These are phyloP conservation scores for Sphaerophoria rueppellii DNA, from an alignment of 2,888 invertebrate genomes.

Conservation along the genomic window DNA sequence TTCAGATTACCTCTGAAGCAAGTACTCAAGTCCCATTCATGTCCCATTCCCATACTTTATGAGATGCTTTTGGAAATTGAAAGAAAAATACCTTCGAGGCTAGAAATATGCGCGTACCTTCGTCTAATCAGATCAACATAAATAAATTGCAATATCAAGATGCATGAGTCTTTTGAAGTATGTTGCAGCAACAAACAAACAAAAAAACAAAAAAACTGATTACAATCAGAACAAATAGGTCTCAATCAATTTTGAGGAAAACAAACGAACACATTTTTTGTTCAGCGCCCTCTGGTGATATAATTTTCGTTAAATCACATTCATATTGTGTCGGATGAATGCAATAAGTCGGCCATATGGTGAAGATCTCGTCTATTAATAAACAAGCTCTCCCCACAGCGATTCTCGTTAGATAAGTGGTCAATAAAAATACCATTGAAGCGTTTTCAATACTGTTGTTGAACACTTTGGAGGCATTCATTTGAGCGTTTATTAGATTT, in stretches of 20 bases:
- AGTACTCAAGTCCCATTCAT: neutral
- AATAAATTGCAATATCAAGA: slow-evolving; percentile 67
- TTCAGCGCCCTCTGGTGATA: slow-evolving; percentile 31
- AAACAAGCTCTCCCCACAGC: slow-evolving; percentile 30
- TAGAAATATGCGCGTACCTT: neutral
- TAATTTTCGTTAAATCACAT: slow-evolving; percentile 24
- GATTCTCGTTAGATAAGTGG: slow-evolving; percentile 48
- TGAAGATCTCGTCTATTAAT: neutral
- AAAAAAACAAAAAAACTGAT: slow-evolving; percentile 39
- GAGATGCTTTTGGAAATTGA: slow-evolving; percentile 44
- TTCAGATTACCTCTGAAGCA: neutral
- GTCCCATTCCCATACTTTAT: slow-evolving; percentile 26
- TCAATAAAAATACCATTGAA: slow-evolving; percentile 62
- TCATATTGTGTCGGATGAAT: neutral
- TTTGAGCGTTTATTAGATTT: slow-evolving; percentile 66
- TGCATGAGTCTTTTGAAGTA: slow-evolving; percentile 45
- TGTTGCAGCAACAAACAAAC: no score
- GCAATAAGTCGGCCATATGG: slow-evolving; percentile 2
- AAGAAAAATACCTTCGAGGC: slow-evolving; percentile 52
- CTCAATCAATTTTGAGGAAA: slow-evolving; percentile 39
- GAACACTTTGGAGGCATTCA: slow-evolving; percentile 64
- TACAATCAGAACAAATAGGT: slow-evolving; percentile 63
- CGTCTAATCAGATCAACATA: slow-evolving; percentile 67
- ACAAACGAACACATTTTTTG: neutral
- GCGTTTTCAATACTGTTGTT: slow-evolving; percentile 51